Base-by-base conservation (phyloP, 2,113 vertebrate genomes). In the Protobothrops mucrosquamatus region DNA sequence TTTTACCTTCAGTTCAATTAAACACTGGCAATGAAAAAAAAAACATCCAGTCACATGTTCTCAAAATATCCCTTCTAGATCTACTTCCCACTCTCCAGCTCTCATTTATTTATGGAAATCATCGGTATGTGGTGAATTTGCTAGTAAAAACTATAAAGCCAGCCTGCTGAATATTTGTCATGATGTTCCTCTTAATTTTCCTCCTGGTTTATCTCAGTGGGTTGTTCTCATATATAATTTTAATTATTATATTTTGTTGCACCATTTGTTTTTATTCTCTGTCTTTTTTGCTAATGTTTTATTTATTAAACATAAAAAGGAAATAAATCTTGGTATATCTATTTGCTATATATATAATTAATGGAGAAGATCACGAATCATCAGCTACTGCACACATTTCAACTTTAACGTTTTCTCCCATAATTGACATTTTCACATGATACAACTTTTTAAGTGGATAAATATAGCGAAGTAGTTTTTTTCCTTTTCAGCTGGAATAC, bases 81-180 rank as follows among this genome's bases (percentile, higher is more conserved):
- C 59, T 11, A 43, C 92, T 93, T 86, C 26, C 34, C 39, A 43
- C 22, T 51, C 5, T 11, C 3, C 55, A 6, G 7, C 22, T 87
- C 20, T 88, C 26, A 86, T 88, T 24, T 59, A 81, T 88, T 26
- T 64, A 87, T 86, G 51, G 26, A 29, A 85, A 86, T 43, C 26
- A 29, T 46, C 55, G n/a, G 26, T 55, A 74, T 81, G 20, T 23
- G 10, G 4, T 1, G 22, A 91, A 85, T 46, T 14, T 54, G 85
- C 0, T 20, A 81, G 88, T 8, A 87, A 57, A 92, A 24, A n/a
- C 0, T 2, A 56, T 57, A 74, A 54, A 59, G 52, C 0, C 8
- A 34, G 14, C 43, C 15, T 64, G 29, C 1, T 3, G 39, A 26
- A 3, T 87, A 55, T 14, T 54, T 51, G 52, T 52, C 57, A 43